These are phyloP conservation scores for Aurelia sp. DNA, from an alignment of 30 jellyfish, hydroid and myxozoan species.

Conservation along the genomic window DNA sequence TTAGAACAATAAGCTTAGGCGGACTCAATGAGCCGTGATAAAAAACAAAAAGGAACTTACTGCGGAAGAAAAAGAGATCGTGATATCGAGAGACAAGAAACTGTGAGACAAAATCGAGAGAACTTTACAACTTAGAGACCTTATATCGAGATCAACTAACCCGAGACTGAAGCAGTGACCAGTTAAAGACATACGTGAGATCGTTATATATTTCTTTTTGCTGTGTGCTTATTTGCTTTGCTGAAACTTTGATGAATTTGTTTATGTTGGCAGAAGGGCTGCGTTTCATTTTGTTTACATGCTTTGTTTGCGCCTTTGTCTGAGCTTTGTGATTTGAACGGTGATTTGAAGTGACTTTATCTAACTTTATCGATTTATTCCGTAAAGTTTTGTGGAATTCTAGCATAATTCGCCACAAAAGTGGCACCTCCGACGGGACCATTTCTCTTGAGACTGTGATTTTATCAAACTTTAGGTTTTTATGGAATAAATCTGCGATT, in stretches of 20 bases:
- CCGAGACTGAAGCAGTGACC: background rate
- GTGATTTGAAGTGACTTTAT: background rate
- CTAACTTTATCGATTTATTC: background rate
- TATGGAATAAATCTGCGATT: slow-evolving; percentile 15
- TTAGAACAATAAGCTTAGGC: background rate
- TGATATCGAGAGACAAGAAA: no score
- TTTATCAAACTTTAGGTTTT: background rate
- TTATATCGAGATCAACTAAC: background rate
- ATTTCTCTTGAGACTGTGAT: background rate
- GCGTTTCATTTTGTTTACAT: no score
- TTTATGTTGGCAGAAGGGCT: background rate
- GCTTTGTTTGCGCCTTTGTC: no score
- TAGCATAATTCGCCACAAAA: slow-evolving; percentile 38
- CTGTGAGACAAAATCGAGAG: no score
- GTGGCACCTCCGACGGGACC: slow-evolving; percentile 80
- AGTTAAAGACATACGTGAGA: background rate
- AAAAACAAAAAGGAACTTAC: no score
- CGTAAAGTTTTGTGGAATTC: background rate
- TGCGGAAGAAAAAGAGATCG: background rate
- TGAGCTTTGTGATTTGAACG: background rate
- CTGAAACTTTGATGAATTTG: background rate
- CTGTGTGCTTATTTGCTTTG: background rate
- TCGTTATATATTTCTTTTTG: background rate
- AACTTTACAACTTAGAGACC: no score
- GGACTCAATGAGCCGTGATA: background rate